Conservation (phyloP, 2,113 vertebrate species). For the Albula glossodonta region DNA sequence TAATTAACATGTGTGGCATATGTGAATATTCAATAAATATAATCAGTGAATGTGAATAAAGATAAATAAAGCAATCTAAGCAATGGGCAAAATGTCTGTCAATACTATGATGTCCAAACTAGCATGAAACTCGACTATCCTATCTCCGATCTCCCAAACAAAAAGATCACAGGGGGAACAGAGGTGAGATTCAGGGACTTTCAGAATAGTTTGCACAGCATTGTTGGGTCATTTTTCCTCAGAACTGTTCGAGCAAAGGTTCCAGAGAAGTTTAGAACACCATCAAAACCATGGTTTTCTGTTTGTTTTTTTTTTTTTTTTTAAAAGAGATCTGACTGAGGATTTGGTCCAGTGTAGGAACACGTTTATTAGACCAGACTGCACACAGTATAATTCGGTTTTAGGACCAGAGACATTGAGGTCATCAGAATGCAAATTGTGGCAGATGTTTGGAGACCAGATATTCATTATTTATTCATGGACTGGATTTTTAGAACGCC, state of each 20-base stretch:
- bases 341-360: conserved; percentile 15
- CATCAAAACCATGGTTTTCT: background rate
- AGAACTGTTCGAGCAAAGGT: conserved; percentile 61
- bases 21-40: background rate
- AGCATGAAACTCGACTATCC: conserved; percentile 50
- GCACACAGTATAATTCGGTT: background rate
- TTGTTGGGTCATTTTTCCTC: conserved; percentile 58
- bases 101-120: background rate
- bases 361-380: conserved; percentile 13
- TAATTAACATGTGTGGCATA: background rate
- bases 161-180: conserved; percentile 44
- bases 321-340: conserved; percentile 17
- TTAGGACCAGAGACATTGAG: background rate
- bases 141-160: conserved; percentile 53
- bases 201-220: conserved; percentile 53
- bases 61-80: background rate
- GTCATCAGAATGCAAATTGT: background rate
- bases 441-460: background rate
- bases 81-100: background rate
- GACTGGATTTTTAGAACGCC: conserved; percentile 9
- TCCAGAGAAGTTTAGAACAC: conserved; percentile 26
- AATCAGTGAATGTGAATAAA: background rate
- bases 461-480: background rate
- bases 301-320: background rate
- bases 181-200: conserved; percentile 59